Evolutionary conservation across 53 echinoderm and acorn worm genomes (phyloP).

Genomic region (Luidia sarsii): DNA sequence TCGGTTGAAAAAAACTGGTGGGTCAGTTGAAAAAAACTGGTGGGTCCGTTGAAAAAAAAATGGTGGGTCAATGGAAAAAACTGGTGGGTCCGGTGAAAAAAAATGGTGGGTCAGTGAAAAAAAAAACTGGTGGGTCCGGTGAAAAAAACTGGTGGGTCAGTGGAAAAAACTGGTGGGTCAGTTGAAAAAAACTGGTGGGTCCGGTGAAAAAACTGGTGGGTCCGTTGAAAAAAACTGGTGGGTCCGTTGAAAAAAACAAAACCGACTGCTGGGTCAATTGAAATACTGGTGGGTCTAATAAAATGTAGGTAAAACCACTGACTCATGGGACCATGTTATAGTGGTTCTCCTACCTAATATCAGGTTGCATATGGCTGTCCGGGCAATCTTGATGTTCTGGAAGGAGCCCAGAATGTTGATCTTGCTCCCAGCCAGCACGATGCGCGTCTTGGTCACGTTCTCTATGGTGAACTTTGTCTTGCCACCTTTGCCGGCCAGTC

Average conservation of each 20-base stretch:
- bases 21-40: too few species aligned
- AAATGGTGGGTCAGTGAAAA: too few species aligned
- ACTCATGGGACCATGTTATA: background rate
- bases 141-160: too few species aligned
- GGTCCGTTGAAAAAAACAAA: background rate
- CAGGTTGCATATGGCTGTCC: constrained; percentile 95
- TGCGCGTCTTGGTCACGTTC: constrained; percentile 95
- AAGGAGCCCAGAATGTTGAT: constrained; percentile 94
- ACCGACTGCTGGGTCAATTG: background rate
- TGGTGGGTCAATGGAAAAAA: too few species aligned
- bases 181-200: too few species aligned
- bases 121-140: too few species aligned
- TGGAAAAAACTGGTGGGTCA: too few species aligned
- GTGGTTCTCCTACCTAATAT: constrained; percentile 81
- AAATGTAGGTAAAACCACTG: background rate
- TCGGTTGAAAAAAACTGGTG: too few species aligned
- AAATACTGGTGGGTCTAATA: background rate
- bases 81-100: too few species aligned
- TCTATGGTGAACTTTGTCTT: constrained; percentile 99
- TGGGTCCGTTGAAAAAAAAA: too few species aligned
- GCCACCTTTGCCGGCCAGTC: constrained; percentile 92
- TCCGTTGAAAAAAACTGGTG: too few species aligned
- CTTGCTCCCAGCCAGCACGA: constrained; percentile 83
- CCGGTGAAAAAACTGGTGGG: too few species aligned
- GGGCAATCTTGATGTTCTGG: constrained; percentile 96